Conservation (phyloP, 2,113 vertebrate species). For the Glaucidium brasilianum region DNA sequence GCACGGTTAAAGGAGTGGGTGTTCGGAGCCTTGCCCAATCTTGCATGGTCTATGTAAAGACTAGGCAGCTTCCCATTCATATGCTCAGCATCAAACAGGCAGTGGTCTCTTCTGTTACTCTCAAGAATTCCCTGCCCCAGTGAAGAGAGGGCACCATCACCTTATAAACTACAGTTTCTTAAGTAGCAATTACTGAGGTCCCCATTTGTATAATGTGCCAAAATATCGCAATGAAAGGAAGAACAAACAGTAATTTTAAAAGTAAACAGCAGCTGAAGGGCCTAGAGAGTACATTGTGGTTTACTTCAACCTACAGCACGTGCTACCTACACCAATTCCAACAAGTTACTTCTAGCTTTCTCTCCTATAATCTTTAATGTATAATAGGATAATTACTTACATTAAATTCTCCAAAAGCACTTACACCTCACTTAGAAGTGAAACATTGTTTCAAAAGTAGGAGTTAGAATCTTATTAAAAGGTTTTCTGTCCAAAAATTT, state of each 20-base stretch:
- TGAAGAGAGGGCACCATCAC: not conserved
- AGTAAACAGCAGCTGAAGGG: not conserved
- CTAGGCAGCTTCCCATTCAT: not conserved
- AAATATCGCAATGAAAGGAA: not conserved
- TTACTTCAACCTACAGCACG: not conserved
- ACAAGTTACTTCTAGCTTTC: not conserved
- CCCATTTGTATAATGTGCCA: not conserved
- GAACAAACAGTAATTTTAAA: not conserved
- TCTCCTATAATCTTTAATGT: not conserved
- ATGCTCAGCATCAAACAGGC: not conserved
- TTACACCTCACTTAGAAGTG: not conserved
- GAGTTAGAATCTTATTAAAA: not conserved
- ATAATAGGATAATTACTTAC: not conserved
- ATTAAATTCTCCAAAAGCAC: not conserved
- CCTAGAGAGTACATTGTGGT: not conserved
- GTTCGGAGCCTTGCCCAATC: not conserved
- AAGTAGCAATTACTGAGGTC: not conserved
- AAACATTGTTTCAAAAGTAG: not conserved
- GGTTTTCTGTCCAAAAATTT: not conserved
- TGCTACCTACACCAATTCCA: not conserved
- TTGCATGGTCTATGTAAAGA: not conserved
- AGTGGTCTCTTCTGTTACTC: not conserved
- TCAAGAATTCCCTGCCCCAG: not conserved
- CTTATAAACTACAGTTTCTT: not conserved
- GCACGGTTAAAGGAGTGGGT: not conserved